These are phyloP conservation scores for Xanthia icteritia DNA, from an alignment of 2,888 invertebrate genomes.

Conservation along the genomic window DNA sequence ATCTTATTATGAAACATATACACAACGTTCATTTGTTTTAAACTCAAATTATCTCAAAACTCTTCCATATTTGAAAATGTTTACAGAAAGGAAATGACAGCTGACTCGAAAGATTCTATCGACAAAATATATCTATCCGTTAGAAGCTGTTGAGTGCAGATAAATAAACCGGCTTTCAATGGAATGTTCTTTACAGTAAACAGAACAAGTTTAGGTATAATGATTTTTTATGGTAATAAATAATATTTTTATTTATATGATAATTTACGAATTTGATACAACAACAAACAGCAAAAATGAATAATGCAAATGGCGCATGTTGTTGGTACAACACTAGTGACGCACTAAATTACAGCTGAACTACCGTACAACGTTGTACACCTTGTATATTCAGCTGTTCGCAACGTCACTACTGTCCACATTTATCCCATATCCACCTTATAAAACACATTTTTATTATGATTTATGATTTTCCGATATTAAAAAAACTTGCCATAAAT, in stretches of 20 bases:
- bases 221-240: slow-evolving; percentile 21
- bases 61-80: slow-evolving; percentile 51
- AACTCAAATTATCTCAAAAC: slow-evolving; percentile 27
- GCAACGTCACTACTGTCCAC: slow-evolving; percentile 26
- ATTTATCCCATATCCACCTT: slow-evolving; percentile 15
- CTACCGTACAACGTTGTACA: slow-evolving; percentile 28
- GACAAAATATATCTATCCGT: slow-evolving; percentile 57
- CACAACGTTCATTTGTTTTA: slow-evolving; percentile 27
- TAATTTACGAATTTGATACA: slow-evolving; percentile 3
- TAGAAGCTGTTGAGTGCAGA: slow-evolving; percentile 58
- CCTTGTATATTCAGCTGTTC: slow-evolving; percentile 34
- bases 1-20: background rate
- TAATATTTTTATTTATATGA: slow-evolving; percentile 15
- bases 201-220: slow-evolving; percentile 10
- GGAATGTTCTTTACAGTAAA: slow-evolving; percentile 49
- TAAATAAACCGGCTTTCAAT: slow-evolving; percentile 56
- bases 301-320: slow-evolving; percentile 42
- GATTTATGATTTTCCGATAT: slow-evolving; percentile 48
- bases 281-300: slow-evolving; percentile 41
- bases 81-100: slow-evolving; percentile 59
- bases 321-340: slow-evolving; percentile 36
- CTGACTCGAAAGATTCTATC: slow-evolving; percentile 57
- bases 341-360: slow-evolving; percentile 51
- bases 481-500: slow-evolving; percentile 58
- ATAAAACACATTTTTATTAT: slow-evolving; percentile 36